These are phyloP conservation scores for Tineola bisselliella DNA, from an alignment of 2,888 invertebrate species.

Conservation along the genomic window DNA sequence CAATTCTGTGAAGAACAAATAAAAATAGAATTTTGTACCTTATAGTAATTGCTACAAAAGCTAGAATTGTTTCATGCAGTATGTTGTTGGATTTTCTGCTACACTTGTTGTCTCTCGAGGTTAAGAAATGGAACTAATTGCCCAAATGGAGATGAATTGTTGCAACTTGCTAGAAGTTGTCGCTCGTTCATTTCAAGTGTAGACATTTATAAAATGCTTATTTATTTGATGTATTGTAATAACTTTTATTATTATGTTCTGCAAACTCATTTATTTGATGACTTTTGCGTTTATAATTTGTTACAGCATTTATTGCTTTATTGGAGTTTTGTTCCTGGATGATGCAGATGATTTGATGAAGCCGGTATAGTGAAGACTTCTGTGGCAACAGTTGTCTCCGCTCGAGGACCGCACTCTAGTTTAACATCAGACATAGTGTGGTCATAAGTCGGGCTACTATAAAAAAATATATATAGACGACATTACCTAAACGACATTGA, in stretches of 20 bases:
- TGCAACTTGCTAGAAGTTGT: background rate
- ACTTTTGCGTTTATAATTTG: too few relatives aligned
- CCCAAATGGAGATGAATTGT: constrained; percentile 8
- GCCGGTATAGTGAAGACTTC: too few relatives aligned
- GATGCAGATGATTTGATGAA: too few relatives aligned
- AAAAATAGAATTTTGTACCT: background rate
- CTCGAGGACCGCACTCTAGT: too few relatives aligned
- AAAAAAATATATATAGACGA: too few relatives aligned
- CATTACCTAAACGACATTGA: too few relatives aligned
- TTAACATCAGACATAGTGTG: too few relatives aligned
- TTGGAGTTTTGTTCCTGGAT: too few relatives aligned
- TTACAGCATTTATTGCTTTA: too few relatives aligned
- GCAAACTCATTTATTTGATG: background rate
- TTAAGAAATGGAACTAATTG: constrained; percentile 1
- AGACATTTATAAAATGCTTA: background rate
- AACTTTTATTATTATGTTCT: background rate
- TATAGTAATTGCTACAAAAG: background rate
- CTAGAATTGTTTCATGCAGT: background rate
- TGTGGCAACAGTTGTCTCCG: too few relatives aligned
- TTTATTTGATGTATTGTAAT: background rate
- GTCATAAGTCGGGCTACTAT: too few relatives aligned
- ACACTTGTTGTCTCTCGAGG: constrained; percentile 6
- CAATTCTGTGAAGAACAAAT: background rate
- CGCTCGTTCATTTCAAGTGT: constrained; percentile 3
- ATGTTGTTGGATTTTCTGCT: background rate